Evolutionary conservation across 2,888 invertebrate species (phyloP).

Genomic region (Drosophila algonquin): DNA sequence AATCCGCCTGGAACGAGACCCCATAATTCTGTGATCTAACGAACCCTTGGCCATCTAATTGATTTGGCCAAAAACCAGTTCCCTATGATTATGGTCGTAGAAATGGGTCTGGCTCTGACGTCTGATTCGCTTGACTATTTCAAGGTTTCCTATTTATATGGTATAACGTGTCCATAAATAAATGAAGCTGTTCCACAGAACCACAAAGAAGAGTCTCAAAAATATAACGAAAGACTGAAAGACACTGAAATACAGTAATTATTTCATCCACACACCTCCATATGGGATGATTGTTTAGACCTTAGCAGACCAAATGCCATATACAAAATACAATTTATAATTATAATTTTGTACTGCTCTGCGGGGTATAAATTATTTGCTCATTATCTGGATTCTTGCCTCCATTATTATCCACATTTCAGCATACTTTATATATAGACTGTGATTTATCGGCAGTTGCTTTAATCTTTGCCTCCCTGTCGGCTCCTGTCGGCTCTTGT

Average conservation of each 20-base stretch:
- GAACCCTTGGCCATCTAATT: constrained; percentile 41
- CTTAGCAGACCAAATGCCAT: constrained; percentile 7
- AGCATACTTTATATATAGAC: background rate
- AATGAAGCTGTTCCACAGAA: background rate
- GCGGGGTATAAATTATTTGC: constrained; percentile 29
- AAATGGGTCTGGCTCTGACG: constrained; percentile 38
- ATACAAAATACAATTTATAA: constrained; percentile 15
- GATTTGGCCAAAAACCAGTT: constrained; percentile 38
- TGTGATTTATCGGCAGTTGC: background rate
- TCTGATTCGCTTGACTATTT: constrained; percentile 8
- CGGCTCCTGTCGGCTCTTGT: background rate
- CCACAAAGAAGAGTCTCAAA: constrained; percentile 1
- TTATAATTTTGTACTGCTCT: constrained; percentile 28
- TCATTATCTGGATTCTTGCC: constrained; percentile 12
- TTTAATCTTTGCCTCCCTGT: background rate
- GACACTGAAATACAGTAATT: constrained; percentile 13
- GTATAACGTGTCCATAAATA: constrained; percentile 3
- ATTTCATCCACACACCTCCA: constrained; percentile 36
- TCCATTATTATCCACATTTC: background rate
- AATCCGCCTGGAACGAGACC: constrained; percentile 15
- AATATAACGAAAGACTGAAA: background rate
- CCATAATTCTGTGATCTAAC: constrained; percentile 25
- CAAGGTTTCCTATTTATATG: constrained; percentile 26
- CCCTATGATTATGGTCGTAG: constrained; percentile 22
- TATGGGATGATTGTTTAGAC: constrained; percentile 26